Percentiles rank a stretch among this genome's conserved stretches.
Conservation (phyloP, 2,113 vertebrate species). For the Limanda limanda region DNA sequence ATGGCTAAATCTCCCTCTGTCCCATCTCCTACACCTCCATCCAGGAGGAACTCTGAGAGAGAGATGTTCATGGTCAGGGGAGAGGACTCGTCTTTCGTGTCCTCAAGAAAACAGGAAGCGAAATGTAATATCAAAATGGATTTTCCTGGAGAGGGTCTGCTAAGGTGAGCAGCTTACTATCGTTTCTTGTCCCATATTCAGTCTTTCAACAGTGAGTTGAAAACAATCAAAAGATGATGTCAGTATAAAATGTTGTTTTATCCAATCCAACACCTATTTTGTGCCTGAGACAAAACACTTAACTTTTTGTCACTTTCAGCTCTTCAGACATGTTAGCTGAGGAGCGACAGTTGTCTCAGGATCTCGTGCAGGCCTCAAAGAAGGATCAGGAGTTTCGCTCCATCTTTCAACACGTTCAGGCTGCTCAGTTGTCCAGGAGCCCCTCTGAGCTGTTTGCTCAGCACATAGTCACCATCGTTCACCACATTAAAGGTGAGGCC, state of each 20-base stretch:
- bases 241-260: background rate
- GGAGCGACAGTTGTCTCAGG: slow-evolving; percentile 92
- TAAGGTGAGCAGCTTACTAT: slow-evolving; percentile 83
- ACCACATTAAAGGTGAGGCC: slow-evolving; percentile 92
- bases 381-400: slow-evolving; percentile 94
- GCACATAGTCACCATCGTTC: slow-evolving; percentile 96
- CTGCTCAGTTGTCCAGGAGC: slow-evolving; percentile 87
- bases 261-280: too few relatives aligned
- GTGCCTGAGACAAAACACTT: background rate
- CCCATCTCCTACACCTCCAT: slow-evolving; percentile 75
- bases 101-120: slow-evolving; percentile 87
- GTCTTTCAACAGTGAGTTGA: background rate
- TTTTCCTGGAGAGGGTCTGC: slow-evolving; percentile 89
- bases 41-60: slow-evolving; percentile 85
- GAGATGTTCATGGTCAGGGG: slow-evolving; percentile 81
- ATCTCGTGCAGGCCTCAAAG: slow-evolving; percentile 92
- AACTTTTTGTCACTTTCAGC: slow-evolving; percentile 68
- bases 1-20: slow-evolving; percentile 85
- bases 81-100: slow-evolving; percentile 83
- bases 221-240: background rate
- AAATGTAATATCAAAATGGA: slow-evolving; percentile 92
- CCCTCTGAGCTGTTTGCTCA: slow-evolving; percentile 96
- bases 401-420: slow-evolving; percentile 94
- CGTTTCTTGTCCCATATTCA: background rate
- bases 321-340: slow-evolving; percentile 90